A percentile compares a stretch with the other conserved stretches of the same genome.
Conservation (phyloP, 2,888 invertebrate species). For the Onthophagus sagittarius region DNA sequence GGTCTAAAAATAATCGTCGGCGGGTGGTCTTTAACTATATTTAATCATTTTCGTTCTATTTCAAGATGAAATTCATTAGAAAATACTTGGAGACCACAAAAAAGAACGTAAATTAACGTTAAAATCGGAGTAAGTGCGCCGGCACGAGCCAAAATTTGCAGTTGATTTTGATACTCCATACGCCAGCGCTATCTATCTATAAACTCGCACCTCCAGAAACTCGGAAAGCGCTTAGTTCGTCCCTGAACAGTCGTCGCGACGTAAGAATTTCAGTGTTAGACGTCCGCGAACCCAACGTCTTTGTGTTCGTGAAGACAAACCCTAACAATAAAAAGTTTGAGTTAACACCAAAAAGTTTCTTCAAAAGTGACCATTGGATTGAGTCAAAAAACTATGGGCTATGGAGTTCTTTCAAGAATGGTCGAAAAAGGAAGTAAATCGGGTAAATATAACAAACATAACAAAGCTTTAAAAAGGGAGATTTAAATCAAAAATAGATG, state of each 20-base stretch:
- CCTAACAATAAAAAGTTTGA: not conserved
- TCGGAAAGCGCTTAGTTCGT: conserved; percentile 41
- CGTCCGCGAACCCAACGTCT: not conserved
- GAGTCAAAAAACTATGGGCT: conserved; percentile 39
- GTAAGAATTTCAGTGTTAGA: not conserved
- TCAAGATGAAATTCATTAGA: not conserved
- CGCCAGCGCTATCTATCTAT: not conserved
- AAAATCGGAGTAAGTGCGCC: not conserved
- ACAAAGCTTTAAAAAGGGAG: not conserved
- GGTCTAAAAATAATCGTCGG: not conserved
- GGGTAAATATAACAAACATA: not conserved
- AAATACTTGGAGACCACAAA: not conserved
- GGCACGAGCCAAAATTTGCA: not conserved
- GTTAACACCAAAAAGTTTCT: conserved; percentile 8
- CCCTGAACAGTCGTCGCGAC: conserved; percentile 34
- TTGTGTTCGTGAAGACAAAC: not conserved
- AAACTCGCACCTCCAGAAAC: conserved; percentile 42
- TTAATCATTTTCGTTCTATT: not conserved
- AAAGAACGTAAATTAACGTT: not conserved
- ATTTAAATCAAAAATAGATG: not conserved
- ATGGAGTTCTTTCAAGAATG: conserved; percentile 51
- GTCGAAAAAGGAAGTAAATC: conserved; percentile 31
- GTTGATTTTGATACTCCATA: not conserved
- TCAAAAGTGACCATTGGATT: conserved; percentile 11
- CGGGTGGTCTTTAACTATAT: not conserved